These are phyloP conservation scores for Carapus acus DNA, from an alignment of 2,797 vertebrate species.

Conservation along the genomic window DNA sequence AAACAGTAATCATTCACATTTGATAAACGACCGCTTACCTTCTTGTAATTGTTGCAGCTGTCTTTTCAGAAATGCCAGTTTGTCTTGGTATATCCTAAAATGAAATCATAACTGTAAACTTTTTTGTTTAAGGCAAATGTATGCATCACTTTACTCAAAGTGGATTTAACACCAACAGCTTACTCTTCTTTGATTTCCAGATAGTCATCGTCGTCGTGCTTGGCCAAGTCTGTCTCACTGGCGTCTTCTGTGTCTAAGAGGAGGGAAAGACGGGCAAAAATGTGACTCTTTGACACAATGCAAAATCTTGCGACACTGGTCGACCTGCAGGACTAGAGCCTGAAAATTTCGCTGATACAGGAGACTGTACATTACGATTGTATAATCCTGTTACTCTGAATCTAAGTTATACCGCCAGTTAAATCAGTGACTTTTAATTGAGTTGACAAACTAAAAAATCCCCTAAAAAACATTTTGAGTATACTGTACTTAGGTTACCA, in stretches of 20 bases:
- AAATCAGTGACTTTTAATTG: too few relatives aligned
- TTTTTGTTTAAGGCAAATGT: too few relatives aligned
- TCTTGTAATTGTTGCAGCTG: slow-evolving; percentile 95
- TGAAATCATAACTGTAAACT: slow-evolving; percentile 8
- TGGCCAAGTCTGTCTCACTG: slow-evolving; percentile 95
- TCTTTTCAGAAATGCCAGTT: slow-evolving; percentile 92
- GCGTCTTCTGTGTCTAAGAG: slow-evolving; percentile 94
- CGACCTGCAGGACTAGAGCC: too few relatives aligned
- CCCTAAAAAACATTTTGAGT: too few relatives aligned
- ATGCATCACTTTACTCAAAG: neutral
- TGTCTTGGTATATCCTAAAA: slow-evolving; percentile 96
- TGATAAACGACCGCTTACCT: slow-evolving; percentile 68
- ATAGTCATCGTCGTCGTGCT: slow-evolving; percentile 95
- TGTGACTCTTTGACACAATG: neutral
- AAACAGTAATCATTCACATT: too few relatives aligned
- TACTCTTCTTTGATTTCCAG: slow-evolving; percentile 99
- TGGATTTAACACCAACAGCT: slow-evolving; percentile 62
- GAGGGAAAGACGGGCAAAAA: slow-evolving; percentile 16
- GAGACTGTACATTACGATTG: too few relatives aligned
- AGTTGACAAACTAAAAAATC: too few relatives aligned
- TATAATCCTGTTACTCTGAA: too few relatives aligned
- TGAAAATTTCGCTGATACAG: too few relatives aligned
- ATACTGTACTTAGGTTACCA: too few relatives aligned
- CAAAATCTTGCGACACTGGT: too few relatives aligned
- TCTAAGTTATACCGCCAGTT: too few relatives aligned